These are phyloP conservation scores for Heliopora coerulea DNA, from an alignment of 92 coral and sea anemone species.

Conservation along the genomic window DNA sequence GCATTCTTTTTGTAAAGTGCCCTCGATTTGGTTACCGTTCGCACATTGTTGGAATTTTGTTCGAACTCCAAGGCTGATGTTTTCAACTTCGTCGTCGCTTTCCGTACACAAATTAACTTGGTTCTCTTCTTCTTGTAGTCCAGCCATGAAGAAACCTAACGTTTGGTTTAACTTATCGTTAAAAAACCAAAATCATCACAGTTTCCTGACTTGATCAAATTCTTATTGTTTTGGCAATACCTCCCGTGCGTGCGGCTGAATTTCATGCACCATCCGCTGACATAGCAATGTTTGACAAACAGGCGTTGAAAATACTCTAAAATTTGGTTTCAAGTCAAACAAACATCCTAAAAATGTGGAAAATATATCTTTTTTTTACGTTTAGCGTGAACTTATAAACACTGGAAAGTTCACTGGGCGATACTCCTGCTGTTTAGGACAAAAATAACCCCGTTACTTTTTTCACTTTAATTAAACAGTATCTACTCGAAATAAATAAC, in stretches of 20 bases:
- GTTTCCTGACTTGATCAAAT: too few species aligned
- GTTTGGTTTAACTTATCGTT: not conserved
- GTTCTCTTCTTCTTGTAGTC: slow-evolving; percentile 22
- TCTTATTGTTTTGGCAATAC: slow-evolving; percentile 1
- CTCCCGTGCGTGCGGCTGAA: not conserved
- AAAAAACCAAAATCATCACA: too few species aligned
- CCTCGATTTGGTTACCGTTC: not conserved
- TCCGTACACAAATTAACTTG: slow-evolving; percentile 2
- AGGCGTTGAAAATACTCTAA: not conserved
- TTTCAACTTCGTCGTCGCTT: slow-evolving; percentile 35
- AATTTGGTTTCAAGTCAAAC: too few species aligned
- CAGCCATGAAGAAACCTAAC: slow-evolving; percentile 20
- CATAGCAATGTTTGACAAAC: too few species aligned
- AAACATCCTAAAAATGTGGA: too few species aligned
- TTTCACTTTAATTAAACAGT: too few species aligned
- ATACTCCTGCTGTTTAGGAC: too few species aligned
- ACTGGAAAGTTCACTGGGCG: too few species aligned
- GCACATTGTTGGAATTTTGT: slow-evolving; percentile 18
- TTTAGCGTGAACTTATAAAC: too few species aligned
- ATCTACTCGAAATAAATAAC: too few species aligned
- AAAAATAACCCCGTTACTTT: too few species aligned
- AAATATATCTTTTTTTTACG: too few species aligned
- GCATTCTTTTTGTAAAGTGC: not conserved
- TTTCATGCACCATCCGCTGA: not conserved
- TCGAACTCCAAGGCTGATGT: slow-evolving; percentile 24